Conservation (phyloP, 2,797 vertebrate genomes). For the Euthynnus affinis region DNA sequence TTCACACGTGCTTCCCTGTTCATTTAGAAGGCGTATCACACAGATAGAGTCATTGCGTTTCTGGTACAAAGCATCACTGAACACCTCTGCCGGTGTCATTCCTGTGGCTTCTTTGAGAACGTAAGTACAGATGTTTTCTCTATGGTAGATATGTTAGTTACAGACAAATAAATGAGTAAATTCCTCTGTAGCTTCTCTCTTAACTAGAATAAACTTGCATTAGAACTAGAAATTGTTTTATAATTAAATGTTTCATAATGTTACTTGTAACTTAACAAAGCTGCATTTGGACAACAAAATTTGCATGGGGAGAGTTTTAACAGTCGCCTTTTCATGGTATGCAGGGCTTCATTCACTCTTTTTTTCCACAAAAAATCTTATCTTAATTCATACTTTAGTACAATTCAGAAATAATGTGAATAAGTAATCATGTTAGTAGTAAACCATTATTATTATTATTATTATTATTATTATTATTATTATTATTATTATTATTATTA, state of each 20-base stretch:
- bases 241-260: background rate
- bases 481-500: too few species aligned
- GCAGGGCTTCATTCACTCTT: background rate
- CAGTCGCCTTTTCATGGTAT: background rate
- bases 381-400: background rate
- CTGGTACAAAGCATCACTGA: conserved; percentile 60
- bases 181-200: background rate
- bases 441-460: background rate
- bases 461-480: too few species aligned
- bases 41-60: conserved; percentile 40
- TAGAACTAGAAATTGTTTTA: background rate
- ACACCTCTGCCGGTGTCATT: conserved; percentile 44
- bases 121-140: conserved; percentile 59
- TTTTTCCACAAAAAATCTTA: background rate
- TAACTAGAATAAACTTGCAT: background rate
- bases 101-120: conserved; percentile 25
- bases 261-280: background rate
- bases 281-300: background rate
- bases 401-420: background rate
- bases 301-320: background rate
- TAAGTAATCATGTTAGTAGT: background rate
- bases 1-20: conserved; percentile 40
- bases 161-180: background rate
- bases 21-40: conserved; percentile 58
- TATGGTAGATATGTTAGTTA: conserved; percentile 3